Conservation (phyloP, 1,140 invertebrate genomes). For the Procambarus virginalis region DNA sequence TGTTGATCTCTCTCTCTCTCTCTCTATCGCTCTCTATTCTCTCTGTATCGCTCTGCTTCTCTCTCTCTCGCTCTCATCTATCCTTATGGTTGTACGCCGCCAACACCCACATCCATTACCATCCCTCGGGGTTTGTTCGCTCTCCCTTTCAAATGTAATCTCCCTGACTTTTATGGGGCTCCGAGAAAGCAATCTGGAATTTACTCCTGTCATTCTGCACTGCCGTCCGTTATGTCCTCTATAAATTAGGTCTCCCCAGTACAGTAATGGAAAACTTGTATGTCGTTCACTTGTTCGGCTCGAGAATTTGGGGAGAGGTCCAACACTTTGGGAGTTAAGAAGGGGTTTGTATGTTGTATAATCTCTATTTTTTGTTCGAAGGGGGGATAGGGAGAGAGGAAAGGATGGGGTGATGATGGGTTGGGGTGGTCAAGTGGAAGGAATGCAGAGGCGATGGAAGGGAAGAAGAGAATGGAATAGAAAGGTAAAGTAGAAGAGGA, state of each 20-base stretch:
- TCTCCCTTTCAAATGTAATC: conserved; percentile 28
- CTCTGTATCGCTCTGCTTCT: conserved; percentile 48
- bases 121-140: conserved; percentile 21
- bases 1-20: no score
- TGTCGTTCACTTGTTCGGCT: not conserved
- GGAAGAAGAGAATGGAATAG: not conserved
- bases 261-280: conserved; percentile 31
- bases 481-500: not conserved
- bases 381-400: no score
- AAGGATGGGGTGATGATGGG: no score
- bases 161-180: conserved; percentile 25
- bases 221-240: conserved; percentile 20
- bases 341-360: no score
- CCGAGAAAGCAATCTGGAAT: conserved; percentile 27
- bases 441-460: conserved; percentile 36
- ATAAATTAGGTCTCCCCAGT: conserved; percentile 12
- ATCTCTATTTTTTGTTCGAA: no score
- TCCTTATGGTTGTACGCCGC: no score
- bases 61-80: conserved; percentile 68
- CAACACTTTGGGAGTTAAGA: no score
- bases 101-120: no score
- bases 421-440: no score
- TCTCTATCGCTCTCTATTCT: not conserved
- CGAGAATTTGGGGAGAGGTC: not conserved
- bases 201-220: conserved; percentile 12